Conservation (phyloP, 2,113 vertebrate species). For the Sarotherodon lohbergeri region DNA sequence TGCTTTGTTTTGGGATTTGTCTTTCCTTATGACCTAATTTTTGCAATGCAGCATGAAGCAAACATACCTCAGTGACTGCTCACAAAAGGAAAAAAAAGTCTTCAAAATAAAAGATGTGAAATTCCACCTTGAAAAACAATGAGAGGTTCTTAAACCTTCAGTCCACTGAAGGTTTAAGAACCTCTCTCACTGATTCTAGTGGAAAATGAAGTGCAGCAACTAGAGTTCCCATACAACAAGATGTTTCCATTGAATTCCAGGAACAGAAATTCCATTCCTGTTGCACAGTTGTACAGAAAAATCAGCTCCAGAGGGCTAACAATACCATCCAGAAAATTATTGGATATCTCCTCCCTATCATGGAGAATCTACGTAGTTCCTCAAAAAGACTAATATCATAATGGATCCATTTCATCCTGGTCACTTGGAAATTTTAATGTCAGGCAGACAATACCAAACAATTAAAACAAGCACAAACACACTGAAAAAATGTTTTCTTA, state of each 20-base stretch:
- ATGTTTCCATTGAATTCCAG: not conserved
- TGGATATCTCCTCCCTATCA: not conserved
- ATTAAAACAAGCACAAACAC: too few species aligned
- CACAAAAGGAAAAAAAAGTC: not conserved
- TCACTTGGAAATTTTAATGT: too few species aligned
- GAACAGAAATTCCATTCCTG: too few species aligned
- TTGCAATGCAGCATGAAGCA: not conserved
- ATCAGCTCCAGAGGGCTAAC: fast-evolving
- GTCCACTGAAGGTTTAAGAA: not conserved
- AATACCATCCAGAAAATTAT: not conserved
- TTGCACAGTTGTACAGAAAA: not conserved
- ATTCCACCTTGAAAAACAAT: not conserved
- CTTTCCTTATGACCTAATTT: not conserved
- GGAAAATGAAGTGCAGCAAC: not conserved
- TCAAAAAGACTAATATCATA: not conserved
- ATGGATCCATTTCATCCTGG: not conserved
- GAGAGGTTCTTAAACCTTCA: not conserved
- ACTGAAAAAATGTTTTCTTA: too few species aligned
- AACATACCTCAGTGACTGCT: not conserved
- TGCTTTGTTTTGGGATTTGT: not conserved
- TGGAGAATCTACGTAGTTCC: not conserved
- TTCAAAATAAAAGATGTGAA: not conserved
- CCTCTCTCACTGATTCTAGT: not conserved
- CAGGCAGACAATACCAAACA: too few species aligned
- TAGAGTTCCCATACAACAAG: not conserved